Base-by-base conservation (phyloP, 1,140 invertebrate genomes). In the Brachionus rubens region DNA sequence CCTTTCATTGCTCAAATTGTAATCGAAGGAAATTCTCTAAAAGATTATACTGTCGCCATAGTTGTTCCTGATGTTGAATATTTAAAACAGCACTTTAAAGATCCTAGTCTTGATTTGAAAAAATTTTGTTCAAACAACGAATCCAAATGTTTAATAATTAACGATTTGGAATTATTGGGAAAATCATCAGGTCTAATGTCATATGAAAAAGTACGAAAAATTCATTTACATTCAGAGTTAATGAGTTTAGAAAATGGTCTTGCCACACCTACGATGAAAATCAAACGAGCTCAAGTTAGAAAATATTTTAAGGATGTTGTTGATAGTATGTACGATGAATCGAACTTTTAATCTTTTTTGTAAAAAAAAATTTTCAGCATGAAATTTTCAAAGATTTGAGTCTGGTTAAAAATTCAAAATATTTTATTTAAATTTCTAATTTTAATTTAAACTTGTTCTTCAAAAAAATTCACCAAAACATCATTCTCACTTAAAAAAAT, bases 211-310 rank as follows among this genome's bases (percentile, higher is more conserved):
- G 91, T 94, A 0, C 96, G 96, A 86, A 93, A 96, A 83, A 91
- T 98, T 78, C 92, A 94, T 84, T 84, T 99, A 21, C 91, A n/a
- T n/a, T n/a, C n/a, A n/a, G n/a, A n/a, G n/a, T n/a, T 90, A 54
- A 98, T 98, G 86, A 93, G 93, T 41, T 90, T 97, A 62, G 94
- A 98, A 86, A 98, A 99, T 85, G 93, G 92, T 76, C 88, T 99
- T 16, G 86, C 99, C 24, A 98, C 96, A 40, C 95, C 96, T 41
- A 98, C 95, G 47, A 87, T 98, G 81, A 99, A 99, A 86, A 90
- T 91, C 77, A 97, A 96, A 86, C 87, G 94, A n/a, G 6, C 28
- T 67, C 24, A 67, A 21, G 10, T 67, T 9, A 43, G 26, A 9
- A 10, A 67, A 43, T 67, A 5, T 40, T 67, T 67, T 47, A 33